phyloP scores from a whole-genome alignment of 2,888 invertebrate genomes.

The Drosophila nigricruria region DNA sequence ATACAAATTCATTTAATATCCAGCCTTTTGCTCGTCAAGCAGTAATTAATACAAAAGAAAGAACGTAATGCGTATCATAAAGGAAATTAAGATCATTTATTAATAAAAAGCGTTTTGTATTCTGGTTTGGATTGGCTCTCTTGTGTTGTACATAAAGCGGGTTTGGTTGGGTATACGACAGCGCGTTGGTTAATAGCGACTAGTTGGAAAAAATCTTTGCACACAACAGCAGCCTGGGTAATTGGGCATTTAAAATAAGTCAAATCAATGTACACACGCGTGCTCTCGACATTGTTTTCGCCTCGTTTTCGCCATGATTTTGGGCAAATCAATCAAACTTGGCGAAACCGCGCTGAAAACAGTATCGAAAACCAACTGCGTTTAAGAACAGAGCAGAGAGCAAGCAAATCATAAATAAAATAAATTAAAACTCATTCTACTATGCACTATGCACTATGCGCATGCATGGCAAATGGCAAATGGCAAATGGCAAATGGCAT shows the following conservation, averaged over 20 bases:
- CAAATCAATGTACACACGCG: slow-evolving; percentile 26
- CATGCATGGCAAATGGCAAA: slow-evolving; percentile 60
- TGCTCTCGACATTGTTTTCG: slow-evolving; percentile 18
- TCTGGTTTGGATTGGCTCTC: slow-evolving; percentile 40
- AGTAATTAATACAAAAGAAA: slow-evolving; percentile 34
- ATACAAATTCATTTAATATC: slow-evolving; percentile 59
- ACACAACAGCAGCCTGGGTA: slow-evolving; percentile 79
- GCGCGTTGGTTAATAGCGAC: slow-evolving; percentile 56
- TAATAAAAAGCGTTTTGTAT: slow-evolving; percentile 70
- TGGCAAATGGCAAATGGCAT: slow-evolving; percentile 38
- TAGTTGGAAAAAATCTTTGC: slow-evolving; percentile 79
- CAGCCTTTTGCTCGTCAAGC: slow-evolving; percentile 64
- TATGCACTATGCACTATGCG: slow-evolving; percentile 61
- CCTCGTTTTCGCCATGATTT: slow-evolving; percentile 20
- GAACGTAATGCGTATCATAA: slow-evolving; percentile 28
- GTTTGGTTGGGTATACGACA: slow-evolving; percentile 50
- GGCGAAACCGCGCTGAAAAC: slow-evolving; percentile 32
- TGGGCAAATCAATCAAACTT: too few species aligned
- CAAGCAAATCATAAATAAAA: slow-evolving; percentile 74
- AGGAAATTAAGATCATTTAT: slow-evolving; percentile 62
- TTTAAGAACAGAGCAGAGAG: slow-evolving; percentile 48
- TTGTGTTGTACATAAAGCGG: slow-evolving; percentile 54
- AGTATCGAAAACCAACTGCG: slow-evolving; percentile 27
- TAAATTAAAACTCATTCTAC: slow-evolving; percentile 61
- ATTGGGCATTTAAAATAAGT: slow-evolving; percentile 48